Base-by-base conservation (phyloP, 1,140 invertebrate species). In the Drosophila melanica region DNA sequence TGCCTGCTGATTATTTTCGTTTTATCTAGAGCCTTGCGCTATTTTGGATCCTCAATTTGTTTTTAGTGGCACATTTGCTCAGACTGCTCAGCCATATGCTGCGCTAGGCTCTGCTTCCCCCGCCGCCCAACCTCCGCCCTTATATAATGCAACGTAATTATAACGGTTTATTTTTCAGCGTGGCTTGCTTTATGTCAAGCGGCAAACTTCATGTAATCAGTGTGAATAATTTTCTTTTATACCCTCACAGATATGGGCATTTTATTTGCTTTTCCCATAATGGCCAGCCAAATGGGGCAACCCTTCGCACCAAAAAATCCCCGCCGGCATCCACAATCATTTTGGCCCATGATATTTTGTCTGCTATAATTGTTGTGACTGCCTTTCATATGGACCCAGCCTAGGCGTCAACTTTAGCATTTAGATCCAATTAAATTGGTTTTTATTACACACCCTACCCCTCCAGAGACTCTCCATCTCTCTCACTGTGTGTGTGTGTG, bases 1-100 rank as follows among this genome's bases (percentile, higher is more conserved):
- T 87, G 84, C 59, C 73, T 87, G 79, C 80, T 87, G 84, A 87
- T 89, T 87, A 87, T 87, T 87, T 87, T 82, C 73, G 84, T 89
- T 89, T 89, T 89, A 89, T 89, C 84, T 89, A 76, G 79, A 87
- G 82, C 64, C 82, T 71, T 64, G 76, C 86, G 84, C 84, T 73
- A 87, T 87, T 79, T 79, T 75, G 82, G 77, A 77, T 85, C 84
- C 76, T 79, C 84, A 89, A 89, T 89, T 89, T 89, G 84, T 89
- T 89, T 89, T 89, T 89, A 90, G 73, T 89, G 73, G 62, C 80
- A 71, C 59, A 57, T 75, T 75, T 58, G 42, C 53, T n/a, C 51
- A 14, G 23, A 6, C 35, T 6, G 18, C 9, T n/a, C 41, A 9
- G 48, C 69, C 79, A 89, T 86, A 79, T 85, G 81, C 81, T 74